Evolutionary conservation across 2,888 invertebrate genomes (phyloP), one percentile per base, ranked within the genome.

Genomic region (Periphyllus acericola): DNA sequence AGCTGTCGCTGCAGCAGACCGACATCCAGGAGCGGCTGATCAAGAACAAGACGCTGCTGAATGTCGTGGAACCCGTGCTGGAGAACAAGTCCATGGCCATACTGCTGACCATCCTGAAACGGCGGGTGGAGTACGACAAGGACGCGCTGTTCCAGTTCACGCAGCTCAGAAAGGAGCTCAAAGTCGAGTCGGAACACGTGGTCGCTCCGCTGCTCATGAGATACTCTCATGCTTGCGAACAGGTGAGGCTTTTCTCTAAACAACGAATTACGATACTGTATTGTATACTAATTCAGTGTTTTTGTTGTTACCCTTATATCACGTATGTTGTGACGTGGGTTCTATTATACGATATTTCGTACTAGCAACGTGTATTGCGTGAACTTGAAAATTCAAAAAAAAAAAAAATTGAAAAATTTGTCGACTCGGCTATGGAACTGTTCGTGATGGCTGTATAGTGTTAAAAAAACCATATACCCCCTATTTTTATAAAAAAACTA

Each of bases 21-120:
- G 97, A 98, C 91, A 96, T 98, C 82, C 97, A 98, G 91, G 95
- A 97, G 90, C 93, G 98, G 1, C 93, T 98, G 86, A 97, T 98
- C 90, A 97, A 97, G 92, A 98, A 98, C 92, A 97, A 97, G 92
- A 96, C 96, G 0, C 92, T 98, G 68, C 93, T 97, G 89, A 97
- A 93, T 90, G 92, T 93, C 17, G 92, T 93, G 25, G 93, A 93
- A 90, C 93, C 97, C 78, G 95, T 96, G 89, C 93, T 97, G 90
- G 96, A 96, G 91, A 96, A 96, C 91, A 95, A 95, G 55, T 95
- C 95, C 5, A 91, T 97, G 90, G 94, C 96, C 90, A 95, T 96
- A 91, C 93, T 98, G 85, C 93, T 97, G 89, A 93, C 92, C 34
- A 92, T 93, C 79, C 93, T 98, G 72, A 94, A 95, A 79, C 94